Evolutionary conservation across 1,140 invertebrate genomes (phyloP), one percentile per base, ranked within the genome.

Genomic region (Drosophila miranda): DNA sequence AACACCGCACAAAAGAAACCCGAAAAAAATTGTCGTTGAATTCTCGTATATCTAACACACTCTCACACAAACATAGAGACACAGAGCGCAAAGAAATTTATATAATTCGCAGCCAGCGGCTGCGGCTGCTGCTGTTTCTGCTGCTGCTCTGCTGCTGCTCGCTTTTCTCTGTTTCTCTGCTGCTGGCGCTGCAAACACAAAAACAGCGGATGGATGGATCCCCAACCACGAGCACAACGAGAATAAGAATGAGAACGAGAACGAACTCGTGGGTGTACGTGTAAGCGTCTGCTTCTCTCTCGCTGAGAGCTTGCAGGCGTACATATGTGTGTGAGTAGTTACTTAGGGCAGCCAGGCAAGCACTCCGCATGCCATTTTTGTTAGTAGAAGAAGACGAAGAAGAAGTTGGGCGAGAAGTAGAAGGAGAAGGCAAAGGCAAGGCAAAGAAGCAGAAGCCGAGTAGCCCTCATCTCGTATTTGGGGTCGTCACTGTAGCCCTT

Each of bases 331-430:
- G 79, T 78, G 80, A 86, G 78, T 81, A 84, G 81, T 84, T 86
- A 84, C 81, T 86, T 81, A 81, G 79, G 79, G 79, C 75, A 83
- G 79, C 79, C 79, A 83, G 75, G 79, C 79, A 83, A 83, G 79
- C 79, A 83, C 80, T 83, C 79, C 57, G 75, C 71, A 60, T 84
- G 75, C 75, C 79, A 83, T 72, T 82, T 82, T 77, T 75, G 74
- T 66, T 74, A 78, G 75, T 72, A 81, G 71, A 64, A 81, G 71
- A 64, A 67, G 28, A n/a, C 34, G 50, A 34, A 41, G 50, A 38
- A 51, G 64, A 42, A 52, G 38, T 59, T 53, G 50, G 34, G 13
- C 9, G 42, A 54, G 59, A 61, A 61, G 54, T 13, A 55, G 28
- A 41, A 30, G 63, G 28, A 41, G 50, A 19, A 19, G 19, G 54